These are phyloP conservation scores for Megaustenia siamemsis DNA, from an alignment of 2,888 invertebrate species.

Conservation along the genomic window DNA sequence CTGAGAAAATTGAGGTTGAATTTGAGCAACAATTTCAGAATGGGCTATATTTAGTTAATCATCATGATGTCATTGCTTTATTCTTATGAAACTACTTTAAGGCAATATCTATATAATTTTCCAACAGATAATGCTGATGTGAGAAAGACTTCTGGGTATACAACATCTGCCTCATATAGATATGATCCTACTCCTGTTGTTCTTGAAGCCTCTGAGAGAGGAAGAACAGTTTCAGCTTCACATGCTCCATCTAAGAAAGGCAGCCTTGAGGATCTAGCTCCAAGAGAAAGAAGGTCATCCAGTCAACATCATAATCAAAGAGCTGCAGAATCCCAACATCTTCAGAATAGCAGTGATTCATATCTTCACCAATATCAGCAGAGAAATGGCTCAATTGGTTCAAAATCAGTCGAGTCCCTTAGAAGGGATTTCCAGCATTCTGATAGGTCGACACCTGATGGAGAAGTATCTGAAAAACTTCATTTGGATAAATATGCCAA, in stretches of 20 bases:
- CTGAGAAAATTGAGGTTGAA: too few species aligned
- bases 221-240: not conserved
- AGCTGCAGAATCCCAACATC: conserved; percentile 19
- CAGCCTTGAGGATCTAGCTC: conserved; percentile 23
- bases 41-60: too few species aligned
- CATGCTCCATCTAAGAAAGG: not conserved
- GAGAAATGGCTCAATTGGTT: conserved; percentile 52
- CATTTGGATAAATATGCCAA: conserved; percentile 36
- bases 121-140: conserved; percentile 45
- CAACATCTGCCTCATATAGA: conserved; percentile 1
- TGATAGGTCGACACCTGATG: conserved; percentile 58
- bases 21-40: too few species aligned
- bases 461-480: conserved; percentile 57
- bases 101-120: not conserved
- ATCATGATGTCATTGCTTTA: too few species aligned
- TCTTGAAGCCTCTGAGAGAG: not conserved
- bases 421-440: conserved; percentile 16
- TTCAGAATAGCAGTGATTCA: conserved; percentile 40
- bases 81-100: too few species aligned
- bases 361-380: conserved; percentile 19
- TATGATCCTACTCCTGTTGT: not conserved
- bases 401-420: conserved; percentile 37
- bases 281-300: conserved; percentile 34
- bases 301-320: conserved; percentile 32
- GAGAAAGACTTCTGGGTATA: not conserved